Conservation (phyloP, 1,140 invertebrate species). For the Trachymyrmex septentrionalis region DNA sequence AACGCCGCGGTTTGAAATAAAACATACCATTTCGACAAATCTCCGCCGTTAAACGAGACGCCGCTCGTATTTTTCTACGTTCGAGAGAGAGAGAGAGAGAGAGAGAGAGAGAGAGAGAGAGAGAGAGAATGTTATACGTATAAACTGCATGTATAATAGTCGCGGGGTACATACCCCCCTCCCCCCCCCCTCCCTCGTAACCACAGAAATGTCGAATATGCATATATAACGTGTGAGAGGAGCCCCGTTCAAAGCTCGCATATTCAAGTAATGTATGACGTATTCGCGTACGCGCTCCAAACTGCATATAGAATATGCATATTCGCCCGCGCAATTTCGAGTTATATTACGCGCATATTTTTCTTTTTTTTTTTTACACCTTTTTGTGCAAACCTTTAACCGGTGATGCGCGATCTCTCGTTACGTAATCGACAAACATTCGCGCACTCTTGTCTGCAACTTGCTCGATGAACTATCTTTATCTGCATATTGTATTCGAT, state of each 20-base stretch:
- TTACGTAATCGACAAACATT: constrained; percentile 21
- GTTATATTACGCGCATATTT: constrained; percentile 59
- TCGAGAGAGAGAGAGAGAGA: background rate
- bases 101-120: background rate
- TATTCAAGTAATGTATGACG: constrained; percentile 64
- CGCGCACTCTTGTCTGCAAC: constrained; percentile 14
- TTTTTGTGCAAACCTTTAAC: constrained; percentile 26
- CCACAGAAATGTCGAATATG: constrained; percentile 64
- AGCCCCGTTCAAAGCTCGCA: constrained; percentile 58
- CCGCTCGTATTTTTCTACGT: constrained; percentile 46
- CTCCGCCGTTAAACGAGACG: constrained; percentile 56
- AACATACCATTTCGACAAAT: constrained; percentile 60
- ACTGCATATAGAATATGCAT: constrained; percentile 62
- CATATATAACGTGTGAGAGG: constrained; percentile 62
- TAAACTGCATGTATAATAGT: constrained; percentile 62
- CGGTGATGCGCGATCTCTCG: background rate
- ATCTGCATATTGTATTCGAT: background rate
- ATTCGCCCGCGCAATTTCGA: constrained; percentile 58
- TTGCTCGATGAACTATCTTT: constrained; percentile 16
- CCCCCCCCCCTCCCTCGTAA: too few relatives aligned
- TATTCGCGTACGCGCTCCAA: constrained; percentile 53
- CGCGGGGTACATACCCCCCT: constrained; percentile 45
- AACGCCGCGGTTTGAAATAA: constrained; percentile 65
- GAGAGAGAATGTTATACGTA: constrained; percentile 35
- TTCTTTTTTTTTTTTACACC: constrained; percentile 2